Evolutionary conservation across 2,888 invertebrate genomes (phyloP), one percentile per base, ranked within the genome.

Genomic region (Xestia ashworthii): DNA sequence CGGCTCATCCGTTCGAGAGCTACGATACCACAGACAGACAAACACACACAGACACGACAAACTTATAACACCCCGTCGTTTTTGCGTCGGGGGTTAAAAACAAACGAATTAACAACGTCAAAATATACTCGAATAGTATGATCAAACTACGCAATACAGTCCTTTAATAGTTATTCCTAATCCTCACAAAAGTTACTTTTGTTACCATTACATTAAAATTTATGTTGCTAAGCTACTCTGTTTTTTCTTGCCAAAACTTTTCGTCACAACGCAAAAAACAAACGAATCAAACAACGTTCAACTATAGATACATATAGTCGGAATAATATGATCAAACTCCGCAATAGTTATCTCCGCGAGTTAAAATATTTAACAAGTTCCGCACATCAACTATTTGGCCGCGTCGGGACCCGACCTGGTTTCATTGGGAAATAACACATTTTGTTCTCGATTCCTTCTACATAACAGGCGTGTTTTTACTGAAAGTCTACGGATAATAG

Each of bases 291-390:
- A 41, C 60, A 32, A 19, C 62, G 46, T 38, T n/a, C 32, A 71
- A 68, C 69, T 67, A 41, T 38, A n/a, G n/a, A n/a, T n/a, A n/a
- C n/a, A n/a, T n/a, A n/a, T n/a, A 14, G 60, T 71, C 41, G 64
- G 64, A 73, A 64, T 64, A 41, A 44, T 44, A 74, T 50, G 38
- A 74, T 44, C 55, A 70, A 73, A 82, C 58, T 72, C 22, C 46
- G 55, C 41, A 60, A 85, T 66, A 78, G 79, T 81, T 81, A 46
- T 65, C 69, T 74, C 62, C 8, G 44, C 14, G 69, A 77, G 73
- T 80, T 88, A 80, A 84, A 87, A 80, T 84, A 83, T 87, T 86
- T 71, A 76, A 84, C 75, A 78, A 82, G 79, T 80, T 84, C 75
- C 70, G 72, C 60, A 81, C 78, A 72, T 84, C 73, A 82, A 86